phyloP scores from a whole-genome alignment of 2,888 invertebrate genomes.

The Selenia dentaria region DNA sequence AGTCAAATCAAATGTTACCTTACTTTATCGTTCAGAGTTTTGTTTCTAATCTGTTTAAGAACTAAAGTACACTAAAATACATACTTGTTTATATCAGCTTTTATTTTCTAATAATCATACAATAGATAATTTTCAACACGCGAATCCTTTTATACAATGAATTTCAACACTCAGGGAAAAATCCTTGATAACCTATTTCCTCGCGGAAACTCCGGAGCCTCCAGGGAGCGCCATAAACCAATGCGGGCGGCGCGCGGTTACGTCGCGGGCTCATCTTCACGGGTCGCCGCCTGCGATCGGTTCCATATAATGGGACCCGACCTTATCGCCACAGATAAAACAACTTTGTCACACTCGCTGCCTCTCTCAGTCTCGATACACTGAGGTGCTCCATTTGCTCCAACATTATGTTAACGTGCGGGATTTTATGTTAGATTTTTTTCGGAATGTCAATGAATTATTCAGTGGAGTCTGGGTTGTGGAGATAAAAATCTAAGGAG shows the following conservation, averaged over 20 bases:
- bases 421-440: constrained; percentile 58
- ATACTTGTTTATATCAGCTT: too few relatives aligned
- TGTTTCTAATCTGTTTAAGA: too few relatives aligned
- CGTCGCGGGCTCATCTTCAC: constrained; percentile 55
- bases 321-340: constrained; percentile 71
- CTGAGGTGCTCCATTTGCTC: constrained; percentile 66
- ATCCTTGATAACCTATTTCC: constrained; percentile 26
- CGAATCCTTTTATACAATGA: too few relatives aligned
- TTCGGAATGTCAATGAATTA: constrained; percentile 23
- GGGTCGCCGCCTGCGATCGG: constrained; percentile 33
- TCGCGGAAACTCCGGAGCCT: constrained; percentile 32
- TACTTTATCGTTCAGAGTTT: too few relatives aligned
- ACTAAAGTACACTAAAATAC: too few relatives aligned
- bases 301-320: constrained; percentile 45
- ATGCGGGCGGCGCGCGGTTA: constrained; percentile 68
- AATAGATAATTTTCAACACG: too few relatives aligned
- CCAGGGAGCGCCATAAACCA: constrained; percentile 64
- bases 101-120: too few relatives aligned
- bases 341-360: constrained; percentile 70
- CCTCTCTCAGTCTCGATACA: constrained; percentile 42
- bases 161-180: constrained; percentile 7
- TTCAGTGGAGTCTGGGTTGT: constrained; percentile 14
- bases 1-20: too few relatives aligned
- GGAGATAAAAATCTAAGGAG: constrained; percentile 1
- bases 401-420: constrained; percentile 71